Base-by-base conservation (phyloP, 2,113 vertebrate species). In the Gnathonemus echidnorhynchus region DNA sequence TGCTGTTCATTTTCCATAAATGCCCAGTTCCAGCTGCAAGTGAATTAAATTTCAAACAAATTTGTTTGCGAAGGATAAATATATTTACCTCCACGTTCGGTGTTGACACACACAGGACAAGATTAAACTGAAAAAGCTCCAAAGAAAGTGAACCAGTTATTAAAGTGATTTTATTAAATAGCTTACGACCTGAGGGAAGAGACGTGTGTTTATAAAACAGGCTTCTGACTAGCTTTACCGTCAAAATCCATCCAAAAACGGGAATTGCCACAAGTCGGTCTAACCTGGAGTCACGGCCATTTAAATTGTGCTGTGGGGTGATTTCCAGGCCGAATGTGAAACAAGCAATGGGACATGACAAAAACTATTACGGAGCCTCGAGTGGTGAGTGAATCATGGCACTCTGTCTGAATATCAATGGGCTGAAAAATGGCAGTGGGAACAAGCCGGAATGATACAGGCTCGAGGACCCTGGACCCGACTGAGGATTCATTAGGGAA, bases 311-410 rank as follows among this genome's bases (percentile, higher is more conserved):
- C 24, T 15, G 86, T 74, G 83, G 84, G 56, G n/a, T 56, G 83
- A 42, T 84, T 87, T 66, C 27, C 24, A 13, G 42, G 10, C 21
- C 11, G 13, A 50, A 87, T 49, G 31, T 11, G 53, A 86, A 53
- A 89, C 88, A 90, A 90, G 49, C 42, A 62, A 87, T 74, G 85
- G 42, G 35, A 70, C 24, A 86, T 66, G 27, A 70, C 42, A 48
- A 31, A 52, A 89, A 87, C 48, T 53, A 87, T 50, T 53, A 53
- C 8, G 19, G 24, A 83, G 49, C 50, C 70, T 17, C 39, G n/a
- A 85, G 7, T 13, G 35, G 31, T 48, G 89, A 53, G 74, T 19
- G n/a, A 86, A 86, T 49, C 42, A 86, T 13, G 46, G n/a, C 13
- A 5, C n/a, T 17, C 39, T 53, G 52, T 19, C 74, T 89, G 70